Conservation (phyloP, 2,113 vertebrate genomes). For the Pseudolaguvia tuberculata region DNA sequence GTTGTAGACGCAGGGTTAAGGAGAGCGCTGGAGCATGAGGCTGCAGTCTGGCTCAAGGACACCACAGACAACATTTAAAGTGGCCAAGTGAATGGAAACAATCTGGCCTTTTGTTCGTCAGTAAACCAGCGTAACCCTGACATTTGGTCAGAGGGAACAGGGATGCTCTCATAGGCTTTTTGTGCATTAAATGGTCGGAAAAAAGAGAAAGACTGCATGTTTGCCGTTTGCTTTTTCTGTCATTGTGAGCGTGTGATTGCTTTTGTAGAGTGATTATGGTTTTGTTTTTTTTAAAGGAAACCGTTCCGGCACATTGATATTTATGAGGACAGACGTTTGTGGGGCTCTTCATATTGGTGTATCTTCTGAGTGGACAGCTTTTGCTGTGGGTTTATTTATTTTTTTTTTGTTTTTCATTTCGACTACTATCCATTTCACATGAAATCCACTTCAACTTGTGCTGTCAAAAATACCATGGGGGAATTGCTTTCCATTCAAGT, state of each 20-base stretch:
- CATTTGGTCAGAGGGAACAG: conserved; percentile 43
- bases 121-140: conserved; percentile 57
- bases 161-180: conserved; percentile 54
- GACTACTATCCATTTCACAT: conserved; percentile 49
- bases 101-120: conserved; percentile 54
- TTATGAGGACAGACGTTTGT: conserved; percentile 20
- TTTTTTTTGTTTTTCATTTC: conserved; percentile 37
- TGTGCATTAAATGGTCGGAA: conserved; percentile 44
- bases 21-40: conserved; percentile 69
- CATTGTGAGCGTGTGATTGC: conserved; percentile 51
- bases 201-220: conserved; percentile 51
- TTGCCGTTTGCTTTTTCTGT: conserved; percentile 48
- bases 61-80: conserved; percentile 61
- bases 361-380: not conserved
- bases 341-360: not conserved
- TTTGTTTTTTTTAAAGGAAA: not conserved
- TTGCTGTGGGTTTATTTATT: not conserved
- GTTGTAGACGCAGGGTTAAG: conserved; percentile 71
- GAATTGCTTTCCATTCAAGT: not conserved
- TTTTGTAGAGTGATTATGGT: conserved; percentile 44
- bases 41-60: conserved; percentile 70
- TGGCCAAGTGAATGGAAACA: conserved; percentile 67
- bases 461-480: not conserved
- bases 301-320: conserved; percentile 45
- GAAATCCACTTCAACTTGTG: not conserved